phyloP scores from a whole-genome alignment of 2,797 vertebrate genomes.

The Poeciliopsis turneri region DNA sequence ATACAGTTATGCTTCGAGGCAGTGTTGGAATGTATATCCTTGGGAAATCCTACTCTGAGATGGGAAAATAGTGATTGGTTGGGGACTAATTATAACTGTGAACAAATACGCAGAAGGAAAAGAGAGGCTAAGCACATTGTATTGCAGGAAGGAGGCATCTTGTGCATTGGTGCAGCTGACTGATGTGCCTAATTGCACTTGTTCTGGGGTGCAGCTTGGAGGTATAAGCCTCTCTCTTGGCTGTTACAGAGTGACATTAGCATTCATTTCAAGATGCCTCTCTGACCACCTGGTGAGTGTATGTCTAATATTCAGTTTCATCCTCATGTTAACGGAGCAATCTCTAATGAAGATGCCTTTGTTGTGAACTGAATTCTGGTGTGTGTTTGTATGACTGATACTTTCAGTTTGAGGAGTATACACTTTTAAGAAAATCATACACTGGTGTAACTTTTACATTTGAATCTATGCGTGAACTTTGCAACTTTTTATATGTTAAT shows the following conservation, averaged over 20 bases:
- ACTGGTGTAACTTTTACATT: background rate
- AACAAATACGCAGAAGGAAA: conserved; percentile 5
- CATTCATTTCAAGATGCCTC: conserved; percentile 9
- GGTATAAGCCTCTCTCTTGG: background rate
- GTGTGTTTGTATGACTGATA: background rate
- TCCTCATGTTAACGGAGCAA: conserved; percentile 10
- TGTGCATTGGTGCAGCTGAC: background rate
- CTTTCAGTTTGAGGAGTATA: background rate
- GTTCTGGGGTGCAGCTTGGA: background rate
- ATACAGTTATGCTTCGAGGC: background rate
- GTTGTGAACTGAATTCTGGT: background rate
- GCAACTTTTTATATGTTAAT: background rate
- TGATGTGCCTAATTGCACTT: conserved; percentile 16
- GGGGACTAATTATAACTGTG: conserved; percentile 4
- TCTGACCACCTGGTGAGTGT: conserved; percentile 17
- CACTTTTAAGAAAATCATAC: background rate
- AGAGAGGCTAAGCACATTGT: background rate
- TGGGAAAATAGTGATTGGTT: conserved; percentile 11
- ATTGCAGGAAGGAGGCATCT: background rate
- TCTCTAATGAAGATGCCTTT: conserved; percentile 8
- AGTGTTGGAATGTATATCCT: conserved; percentile 1
- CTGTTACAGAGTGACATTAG: conserved; percentile 10
- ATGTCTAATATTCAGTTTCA: conserved; percentile 21
- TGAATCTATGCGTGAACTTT: background rate
- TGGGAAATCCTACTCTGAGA: background rate